phyloP scores from a whole-genome alignment of 1,140 invertebrate genomes.

The Ips nitidus region DNA sequence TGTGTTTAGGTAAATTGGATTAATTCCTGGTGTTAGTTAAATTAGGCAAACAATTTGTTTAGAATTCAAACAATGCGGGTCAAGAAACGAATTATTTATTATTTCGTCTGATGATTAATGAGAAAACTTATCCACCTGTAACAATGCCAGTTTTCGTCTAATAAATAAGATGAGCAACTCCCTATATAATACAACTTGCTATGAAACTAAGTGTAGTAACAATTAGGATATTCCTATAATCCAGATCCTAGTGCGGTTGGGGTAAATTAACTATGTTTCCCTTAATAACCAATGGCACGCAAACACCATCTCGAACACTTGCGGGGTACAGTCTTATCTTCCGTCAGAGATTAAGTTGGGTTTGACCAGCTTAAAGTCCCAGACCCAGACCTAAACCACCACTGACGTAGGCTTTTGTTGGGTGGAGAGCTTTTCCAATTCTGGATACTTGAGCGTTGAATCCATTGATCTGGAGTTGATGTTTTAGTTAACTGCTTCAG shows the following conservation, averaged over 20 bases:
- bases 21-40: too few species aligned
- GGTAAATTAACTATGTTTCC: too few species aligned
- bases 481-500: not conserved
- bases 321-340: slow-evolving; percentile 16
- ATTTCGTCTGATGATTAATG: not conserved
- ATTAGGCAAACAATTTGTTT: too few species aligned
- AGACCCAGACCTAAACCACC: slow-evolving; percentile 9
- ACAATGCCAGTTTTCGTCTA: slow-evolving; percentile 14
- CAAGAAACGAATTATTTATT: too few species aligned
- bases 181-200: not conserved
- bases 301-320: not conserved
- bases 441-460: slow-evolving; percentile 55
- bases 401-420: slow-evolving; percentile 10
- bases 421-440: slow-evolving; percentile 33
- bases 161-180: slow-evolving; percentile 15
- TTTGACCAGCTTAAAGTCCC: slow-evolving; percentile 7
- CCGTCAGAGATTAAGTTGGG: not conserved
- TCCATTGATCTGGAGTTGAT: slow-evolving; percentile 49
- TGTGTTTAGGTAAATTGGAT: too few species aligned
- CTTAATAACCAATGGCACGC: not conserved
- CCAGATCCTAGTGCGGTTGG: too few species aligned
- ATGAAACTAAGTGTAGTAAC: too few species aligned
- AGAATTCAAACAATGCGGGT: too few species aligned
- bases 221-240: too few species aligned
- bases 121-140: not conserved